Percentiles rank a stretch among this genome's conserved stretches.
phyloP scores from a whole-genome alignment of 2,113 vertebrate genomes.

The Paradoxurus hermaphroditus region DNA sequence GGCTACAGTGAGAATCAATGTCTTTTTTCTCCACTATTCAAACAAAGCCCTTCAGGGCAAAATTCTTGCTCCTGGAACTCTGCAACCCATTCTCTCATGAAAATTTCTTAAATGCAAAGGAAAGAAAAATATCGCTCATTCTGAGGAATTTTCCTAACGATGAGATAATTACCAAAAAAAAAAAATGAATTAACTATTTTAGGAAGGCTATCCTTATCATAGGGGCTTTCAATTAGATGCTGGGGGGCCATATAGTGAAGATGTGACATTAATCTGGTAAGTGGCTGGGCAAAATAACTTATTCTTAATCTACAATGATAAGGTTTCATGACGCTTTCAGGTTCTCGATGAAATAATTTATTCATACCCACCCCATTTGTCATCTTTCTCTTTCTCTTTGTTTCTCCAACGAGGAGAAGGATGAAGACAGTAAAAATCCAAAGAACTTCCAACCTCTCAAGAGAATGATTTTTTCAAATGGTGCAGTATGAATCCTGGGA shows the following conservation, averaged over 20 bases:
- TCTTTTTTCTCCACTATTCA: neutral
- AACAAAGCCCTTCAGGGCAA: conserved; percentile 31
- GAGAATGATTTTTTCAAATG: neutral
- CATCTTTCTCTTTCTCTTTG: neutral
- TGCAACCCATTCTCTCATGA: neutral
- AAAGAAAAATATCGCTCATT: neutral
- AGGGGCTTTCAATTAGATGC: neutral
- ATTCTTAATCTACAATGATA: neutral
- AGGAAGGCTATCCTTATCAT: neutral
- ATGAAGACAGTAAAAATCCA: neutral
- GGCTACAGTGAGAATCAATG: conserved; percentile 35
- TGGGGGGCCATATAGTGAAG: neutral
- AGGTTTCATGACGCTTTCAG: neutral
- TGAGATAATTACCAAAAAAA: neutral
- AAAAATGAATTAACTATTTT: neutral
- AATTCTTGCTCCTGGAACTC: conserved; percentile 26
- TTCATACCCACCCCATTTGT: neutral
- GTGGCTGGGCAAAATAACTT: neutral
- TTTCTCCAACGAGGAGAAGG: neutral
- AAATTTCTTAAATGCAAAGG: neutral
- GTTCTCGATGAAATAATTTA: neutral
- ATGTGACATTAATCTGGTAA: neutral
- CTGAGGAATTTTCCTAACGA: neutral
- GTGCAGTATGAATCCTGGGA: neutral
- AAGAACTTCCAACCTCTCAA: neutral